Percentiles rank a stretch among this genome's conserved stretches.
Evolutionary conservation across 2,113 vertebrate species (phyloP).

Genomic region (Seriola dumerili): DNA sequence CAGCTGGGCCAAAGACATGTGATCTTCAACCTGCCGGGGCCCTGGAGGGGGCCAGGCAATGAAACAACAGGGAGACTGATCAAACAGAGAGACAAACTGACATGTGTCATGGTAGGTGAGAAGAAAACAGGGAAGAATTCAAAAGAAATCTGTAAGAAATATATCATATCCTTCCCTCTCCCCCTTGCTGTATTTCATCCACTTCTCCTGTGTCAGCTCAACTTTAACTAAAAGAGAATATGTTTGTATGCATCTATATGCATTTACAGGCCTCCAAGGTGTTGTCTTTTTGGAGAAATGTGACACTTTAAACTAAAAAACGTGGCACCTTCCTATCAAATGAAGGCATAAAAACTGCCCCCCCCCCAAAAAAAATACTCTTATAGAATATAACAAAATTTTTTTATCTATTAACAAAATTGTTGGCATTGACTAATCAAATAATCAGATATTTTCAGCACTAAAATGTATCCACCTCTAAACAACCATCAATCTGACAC

Average conservation of each 20-base stretch:
- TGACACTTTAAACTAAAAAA: no score
- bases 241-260: background rate
- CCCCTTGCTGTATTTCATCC: background rate
- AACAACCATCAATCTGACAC: background rate
- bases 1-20: constrained; percentile 30
- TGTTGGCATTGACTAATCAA: no score
- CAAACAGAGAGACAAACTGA: constrained; percentile 39
- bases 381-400: no score
- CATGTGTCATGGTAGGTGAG: constrained; percentile 12
- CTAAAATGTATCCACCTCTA: no score
- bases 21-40: constrained; percentile 44
- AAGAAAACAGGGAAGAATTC: background rate
- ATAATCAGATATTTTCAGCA: no score
- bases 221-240: background rate
- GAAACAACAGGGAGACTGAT: constrained; percentile 15
- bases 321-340: no score
- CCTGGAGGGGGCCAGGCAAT: background rate
- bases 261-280: background rate
- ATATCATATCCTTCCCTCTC: constrained; percentile 1
- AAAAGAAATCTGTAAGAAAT: constrained; percentile 6
- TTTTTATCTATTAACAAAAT: no score
- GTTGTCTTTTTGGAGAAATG: no score
- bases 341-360: no score
- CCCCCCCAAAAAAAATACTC: no score
- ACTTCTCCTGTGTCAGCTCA: background rate